Evolutionary conservation across 2,888 invertebrate genomes (phyloP).

Genomic region (Drosophila lacicola): DNA sequence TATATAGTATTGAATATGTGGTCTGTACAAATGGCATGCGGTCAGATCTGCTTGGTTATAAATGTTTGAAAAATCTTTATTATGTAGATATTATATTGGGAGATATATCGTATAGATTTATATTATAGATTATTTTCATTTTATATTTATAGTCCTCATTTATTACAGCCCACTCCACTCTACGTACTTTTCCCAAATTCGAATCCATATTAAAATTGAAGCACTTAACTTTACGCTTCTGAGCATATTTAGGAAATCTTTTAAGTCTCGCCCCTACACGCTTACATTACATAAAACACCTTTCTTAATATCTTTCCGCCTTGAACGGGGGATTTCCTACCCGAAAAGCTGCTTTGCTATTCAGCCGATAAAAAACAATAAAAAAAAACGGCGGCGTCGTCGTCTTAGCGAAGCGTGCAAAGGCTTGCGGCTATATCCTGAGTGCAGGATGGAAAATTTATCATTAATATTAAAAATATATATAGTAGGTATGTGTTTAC

Average conservation of each 20-base stretch:
- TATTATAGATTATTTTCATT: no score
- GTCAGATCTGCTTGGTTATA: no score
- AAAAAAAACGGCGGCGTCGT: slow-evolving; percentile 25
- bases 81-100: no score
- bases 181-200: neutral
- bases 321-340: neutral
- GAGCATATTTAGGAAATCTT: neutral
- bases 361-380: slow-evolving; percentile 58
- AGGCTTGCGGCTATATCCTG: slow-evolving; percentile 14
- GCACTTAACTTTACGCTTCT: neutral
- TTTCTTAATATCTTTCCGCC: slow-evolving; percentile 3
- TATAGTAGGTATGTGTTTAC: slow-evolving; percentile 14
- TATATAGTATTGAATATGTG: neutral
- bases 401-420: slow-evolving; percentile 16
- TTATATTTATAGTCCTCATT: neutral
- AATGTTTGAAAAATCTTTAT: no score
- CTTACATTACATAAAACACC: slow-evolving; percentile 6
- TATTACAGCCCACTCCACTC: neutral
- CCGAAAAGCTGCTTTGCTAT: slow-evolving; percentile 23
- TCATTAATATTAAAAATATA: slow-evolving; percentile 49
- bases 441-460: slow-evolving; percentile 35
- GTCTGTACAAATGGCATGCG: neutral
- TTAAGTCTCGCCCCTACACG: neutral
- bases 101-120: no score
- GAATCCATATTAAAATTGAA: neutral